Percentiles rank a stretch among this genome's conserved stretches.
Conservation (phyloP, 2,888 invertebrate species). For the Willowsia nigromaculata region DNA sequence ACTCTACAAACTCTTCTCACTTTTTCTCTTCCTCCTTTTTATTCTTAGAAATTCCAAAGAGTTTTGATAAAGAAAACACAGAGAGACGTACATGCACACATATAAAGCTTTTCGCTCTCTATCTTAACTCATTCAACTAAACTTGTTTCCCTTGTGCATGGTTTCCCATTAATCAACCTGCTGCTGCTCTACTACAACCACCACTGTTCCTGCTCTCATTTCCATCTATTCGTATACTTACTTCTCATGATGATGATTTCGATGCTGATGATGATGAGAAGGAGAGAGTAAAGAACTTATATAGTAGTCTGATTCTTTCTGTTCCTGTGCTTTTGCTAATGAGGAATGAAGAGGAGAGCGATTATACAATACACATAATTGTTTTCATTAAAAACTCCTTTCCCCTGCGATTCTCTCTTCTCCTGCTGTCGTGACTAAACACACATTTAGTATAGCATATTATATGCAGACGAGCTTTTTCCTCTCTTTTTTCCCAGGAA, state of each 20-base stretch:
- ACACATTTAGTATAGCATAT: neutral
- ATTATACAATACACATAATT: slow-evolving; percentile 67
- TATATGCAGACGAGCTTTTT: neutral
- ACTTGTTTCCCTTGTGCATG: slow-evolving; percentile 56
- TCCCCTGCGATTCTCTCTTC: slow-evolving; percentile 46
- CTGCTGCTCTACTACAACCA: slow-evolving; percentile 58
- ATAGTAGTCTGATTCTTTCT: slow-evolving; percentile 21
- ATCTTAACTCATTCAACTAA: slow-evolving; percentile 26
- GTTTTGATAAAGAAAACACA: slow-evolving; percentile 59
- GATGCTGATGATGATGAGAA: neutral
- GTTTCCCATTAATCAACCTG: slow-evolving; percentile 70
- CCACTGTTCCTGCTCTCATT: neutral
- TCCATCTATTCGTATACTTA: neutral
- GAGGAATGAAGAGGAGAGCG: slow-evolving; percentile 68
- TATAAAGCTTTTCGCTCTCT: slow-evolving; percentile 18
- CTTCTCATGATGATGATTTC: neutral
- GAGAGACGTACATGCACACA: no score
- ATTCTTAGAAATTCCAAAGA: slow-evolving; percentile 45
- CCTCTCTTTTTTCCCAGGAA: slow-evolving; percentile 42
- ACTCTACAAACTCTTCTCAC: slow-evolving; percentile 20
- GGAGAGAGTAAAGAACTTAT: neutral
- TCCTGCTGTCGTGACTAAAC: slow-evolving; percentile 25
- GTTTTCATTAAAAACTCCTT: slow-evolving; percentile 70
- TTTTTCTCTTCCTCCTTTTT: neutral
- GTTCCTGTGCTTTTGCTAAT: slow-evolving; percentile 53